Percentiles rank a stretch among this genome's conserved stretches.
Conservation (phyloP, 2,797 vertebrate genomes). For the Bradypodion pumilum region DNA sequence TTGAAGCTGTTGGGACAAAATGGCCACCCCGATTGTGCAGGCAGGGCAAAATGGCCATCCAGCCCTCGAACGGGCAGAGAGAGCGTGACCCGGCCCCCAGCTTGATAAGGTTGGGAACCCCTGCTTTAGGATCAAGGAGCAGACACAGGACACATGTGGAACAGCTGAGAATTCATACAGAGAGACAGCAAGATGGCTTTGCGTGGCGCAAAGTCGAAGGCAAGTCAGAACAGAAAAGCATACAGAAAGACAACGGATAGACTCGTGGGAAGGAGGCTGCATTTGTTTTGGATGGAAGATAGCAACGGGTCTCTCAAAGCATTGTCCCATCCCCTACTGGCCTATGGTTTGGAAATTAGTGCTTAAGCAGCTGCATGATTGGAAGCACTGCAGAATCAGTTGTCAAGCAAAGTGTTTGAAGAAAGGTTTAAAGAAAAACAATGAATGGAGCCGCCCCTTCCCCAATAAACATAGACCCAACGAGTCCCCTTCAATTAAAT, state of each 20-base stretch:
- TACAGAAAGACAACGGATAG: not conserved
- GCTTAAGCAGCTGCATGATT: no score
- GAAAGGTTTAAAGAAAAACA: not conserved
- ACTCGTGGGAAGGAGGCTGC: no score
- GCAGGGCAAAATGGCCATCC: no score
- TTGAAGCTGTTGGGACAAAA: no score
- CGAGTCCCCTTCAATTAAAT: constrained; percentile 12
- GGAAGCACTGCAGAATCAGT: not conserved
- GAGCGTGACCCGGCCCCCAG: no score
- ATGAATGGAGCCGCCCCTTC: not conserved
- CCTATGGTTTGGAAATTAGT: not conserved
- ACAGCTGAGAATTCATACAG: not conserved
- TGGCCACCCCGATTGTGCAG: no score
- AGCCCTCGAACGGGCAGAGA: no score
- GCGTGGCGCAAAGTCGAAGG: not conserved
- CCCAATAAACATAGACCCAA: fast-evolving
- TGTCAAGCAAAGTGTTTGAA: not conserved
- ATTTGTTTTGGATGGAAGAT: no score
- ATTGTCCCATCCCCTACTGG: not conserved
- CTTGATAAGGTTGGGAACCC: no score
- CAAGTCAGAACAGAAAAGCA: not conserved
- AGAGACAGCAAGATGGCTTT: not conserved
- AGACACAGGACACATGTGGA: no score
- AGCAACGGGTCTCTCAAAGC: not conserved
- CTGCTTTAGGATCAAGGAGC: no score